phyloP scores from a whole-genome alignment of 2,888 invertebrate species.

The Eilema depressum region DNA sequence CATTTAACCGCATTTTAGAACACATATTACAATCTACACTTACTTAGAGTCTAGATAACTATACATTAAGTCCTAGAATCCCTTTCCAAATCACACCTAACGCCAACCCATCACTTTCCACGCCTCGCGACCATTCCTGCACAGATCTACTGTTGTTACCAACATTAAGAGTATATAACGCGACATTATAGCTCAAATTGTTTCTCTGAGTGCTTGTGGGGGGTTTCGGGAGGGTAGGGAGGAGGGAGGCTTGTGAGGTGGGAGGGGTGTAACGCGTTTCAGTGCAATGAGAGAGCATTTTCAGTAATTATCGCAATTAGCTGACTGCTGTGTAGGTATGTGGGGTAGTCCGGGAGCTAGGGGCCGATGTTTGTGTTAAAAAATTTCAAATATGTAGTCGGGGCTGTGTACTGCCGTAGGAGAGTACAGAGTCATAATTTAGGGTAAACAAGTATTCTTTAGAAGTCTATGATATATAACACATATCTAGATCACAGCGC shows the following conservation, averaged over 20 bases:
- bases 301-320: constrained; percentile 77
- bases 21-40: no score
- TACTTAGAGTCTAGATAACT: neutral
- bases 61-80: neutral
- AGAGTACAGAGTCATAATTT: no score
- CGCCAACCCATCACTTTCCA: constrained; percentile 23
- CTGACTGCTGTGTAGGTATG: constrained; percentile 36
- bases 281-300: constrained; percentile 68
- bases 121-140: constrained; percentile 23
- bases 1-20: neutral
- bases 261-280: constrained; percentile 28
- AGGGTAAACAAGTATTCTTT: no score
- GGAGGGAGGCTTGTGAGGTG: neutral
- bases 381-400: neutral
- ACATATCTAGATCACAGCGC: no score
- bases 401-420: neutral
- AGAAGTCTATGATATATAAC: no score
- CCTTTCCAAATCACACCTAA: neutral
- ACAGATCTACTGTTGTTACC: constrained; percentile 21
- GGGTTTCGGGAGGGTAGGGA: neutral
- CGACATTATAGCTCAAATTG: constrained; percentile 36
- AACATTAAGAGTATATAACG: constrained; percentile 48
- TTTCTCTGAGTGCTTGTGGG: constrained; percentile 16
- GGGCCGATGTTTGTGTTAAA: no score
- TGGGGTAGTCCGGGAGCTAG: constrained; percentile 22